Evolutionary conservation across 2,797 vertebrate genomes (phyloP), one percentile per base, ranked within the genome.

Genomic region (Heteromormyrus szaboi): DNA sequence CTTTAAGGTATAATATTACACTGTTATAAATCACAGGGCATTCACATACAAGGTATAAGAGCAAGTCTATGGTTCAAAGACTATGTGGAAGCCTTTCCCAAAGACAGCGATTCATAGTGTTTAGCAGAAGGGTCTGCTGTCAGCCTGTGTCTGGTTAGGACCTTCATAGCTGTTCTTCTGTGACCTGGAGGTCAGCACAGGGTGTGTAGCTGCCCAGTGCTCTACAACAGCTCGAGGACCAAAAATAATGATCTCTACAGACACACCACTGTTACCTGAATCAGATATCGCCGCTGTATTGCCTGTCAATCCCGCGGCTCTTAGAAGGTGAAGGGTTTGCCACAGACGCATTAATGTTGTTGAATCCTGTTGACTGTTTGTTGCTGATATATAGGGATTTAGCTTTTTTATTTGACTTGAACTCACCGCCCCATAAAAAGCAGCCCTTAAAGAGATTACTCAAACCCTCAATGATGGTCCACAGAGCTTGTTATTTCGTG

Each of bases 191-290:
- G 86, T 62, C 48, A 87, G 33, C 48, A 46, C 53, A n/a, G 53
- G 85, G 86, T 59, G 51, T n/a, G 6, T 46, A 22, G 54, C 54
- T 29, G 14, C 17, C 95, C 95, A 94, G 90, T 95, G 95, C 95
- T 95, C 85, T 62, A 37, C 33, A 62, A 87, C 86, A 44, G 54
- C 86, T 87, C 19, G 2, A 87, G 56, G 86, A 37, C 29, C 86
- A 59, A 65, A 87, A 87, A 87, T 87, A 87, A 87, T 87, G 86
- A 87, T 87, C 86, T 62, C 48, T 46, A 41, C 53, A 87, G 86
- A 87, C 56, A 51, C 41, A 87, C 53, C 53, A 46, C 14, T 65
- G 86, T 41, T 87, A 87, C 62, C 37, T 65, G 54, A 46, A 87
- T 22, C 54, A 62, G 86, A 87, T 65, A 87, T 48, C n/a, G 4